phyloP scores from a whole-genome alignment of 2,113 vertebrate species.

The Vanacampus margaritifer region DNA sequence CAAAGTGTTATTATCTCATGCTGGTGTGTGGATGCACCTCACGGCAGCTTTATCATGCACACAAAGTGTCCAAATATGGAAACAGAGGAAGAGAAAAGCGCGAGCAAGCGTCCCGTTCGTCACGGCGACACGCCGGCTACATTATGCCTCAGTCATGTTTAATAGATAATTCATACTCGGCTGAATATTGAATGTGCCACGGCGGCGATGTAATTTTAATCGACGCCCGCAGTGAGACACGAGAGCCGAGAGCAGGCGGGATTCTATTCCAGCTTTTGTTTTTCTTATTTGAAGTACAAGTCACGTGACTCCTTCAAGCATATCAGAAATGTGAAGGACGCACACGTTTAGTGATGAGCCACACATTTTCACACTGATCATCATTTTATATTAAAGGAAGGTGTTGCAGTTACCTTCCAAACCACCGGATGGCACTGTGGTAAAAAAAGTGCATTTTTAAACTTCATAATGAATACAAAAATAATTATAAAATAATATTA shows the following conservation, averaged over 20 bases:
- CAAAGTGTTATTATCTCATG: background rate
- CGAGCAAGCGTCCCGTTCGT: background rate
- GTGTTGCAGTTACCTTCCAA: background rate
- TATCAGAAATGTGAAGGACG: too few relatives aligned
- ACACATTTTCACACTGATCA: background rate
- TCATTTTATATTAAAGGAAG: background rate
- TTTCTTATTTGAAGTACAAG: background rate
- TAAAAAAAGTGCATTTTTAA: background rate
- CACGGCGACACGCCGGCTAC: background rate
- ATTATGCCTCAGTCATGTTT: background rate
- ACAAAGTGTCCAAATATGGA: background rate
- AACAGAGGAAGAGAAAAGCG: background rate
- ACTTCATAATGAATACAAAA: too few relatives aligned
- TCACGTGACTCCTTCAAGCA: background rate
- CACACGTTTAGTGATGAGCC: background rate
- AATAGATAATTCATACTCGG: slow-evolving; percentile 5
- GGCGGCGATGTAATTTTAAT: slow-evolving; percentile 2
- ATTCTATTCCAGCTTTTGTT: background rate
- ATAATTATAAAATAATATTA: too few relatives aligned
- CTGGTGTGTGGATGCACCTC: background rate
- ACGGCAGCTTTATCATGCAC: background rate
- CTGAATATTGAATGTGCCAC: slow-evolving; percentile 1
- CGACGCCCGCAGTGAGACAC: slow-evolving; percentile 2
- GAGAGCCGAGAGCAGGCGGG: background rate
- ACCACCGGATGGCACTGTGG: background rate